Percentiles rank a stretch among this genome's conserved stretches.
Conservation (phyloP, 2,888 invertebrate genomes). For the Trichacis sp. region DNA sequence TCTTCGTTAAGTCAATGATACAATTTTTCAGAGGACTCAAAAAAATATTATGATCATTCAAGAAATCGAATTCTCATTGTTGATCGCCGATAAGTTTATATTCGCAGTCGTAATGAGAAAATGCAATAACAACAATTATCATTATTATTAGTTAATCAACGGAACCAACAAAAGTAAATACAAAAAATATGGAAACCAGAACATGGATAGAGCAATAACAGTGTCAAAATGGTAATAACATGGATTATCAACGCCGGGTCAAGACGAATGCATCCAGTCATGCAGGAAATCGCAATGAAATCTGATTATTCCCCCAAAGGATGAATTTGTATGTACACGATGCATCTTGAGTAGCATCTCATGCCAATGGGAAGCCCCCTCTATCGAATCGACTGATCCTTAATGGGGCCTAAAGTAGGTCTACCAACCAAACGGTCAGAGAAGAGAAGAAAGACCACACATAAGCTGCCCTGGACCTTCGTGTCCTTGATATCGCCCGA, state of each 20-base stretch:
- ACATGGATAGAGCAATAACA: slow-evolving; percentile 21
- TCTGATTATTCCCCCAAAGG: slow-evolving; percentile 30
- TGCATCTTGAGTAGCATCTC: too few species aligned
- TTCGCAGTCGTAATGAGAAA: too few species aligned
- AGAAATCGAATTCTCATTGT: too few species aligned
- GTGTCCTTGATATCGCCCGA: neutral
- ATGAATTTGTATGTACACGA: slow-evolving; percentile 35
- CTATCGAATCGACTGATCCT: slow-evolving; percentile 42
- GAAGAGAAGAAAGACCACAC: slow-evolving; percentile 27
- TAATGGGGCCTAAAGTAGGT: slow-evolving; percentile 61
- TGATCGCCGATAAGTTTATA: too few species aligned
- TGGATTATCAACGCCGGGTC: slow-evolving; percentile 21
- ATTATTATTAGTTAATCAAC: too few species aligned
- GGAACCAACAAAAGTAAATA: slow-evolving; percentile 15
- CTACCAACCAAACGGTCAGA: slow-evolving; percentile 48
- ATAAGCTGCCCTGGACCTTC: slow-evolving; percentile 28
- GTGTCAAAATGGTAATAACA: slow-evolving; percentile 10
- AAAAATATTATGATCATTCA: too few species aligned
- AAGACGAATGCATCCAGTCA: slow-evolving; percentile 37
- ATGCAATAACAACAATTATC: too few species aligned
- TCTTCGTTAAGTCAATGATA: too few species aligned
- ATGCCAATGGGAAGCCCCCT: neutral
- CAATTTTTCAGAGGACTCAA: too few species aligned
- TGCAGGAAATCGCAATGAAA: slow-evolving; percentile 36
- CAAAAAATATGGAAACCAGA: too few species aligned